Percentiles rank a stretch among this genome's conserved stretches.
Conservation (phyloP, 2,113 vertebrate species). For the Hypanus sabinus region DNA sequence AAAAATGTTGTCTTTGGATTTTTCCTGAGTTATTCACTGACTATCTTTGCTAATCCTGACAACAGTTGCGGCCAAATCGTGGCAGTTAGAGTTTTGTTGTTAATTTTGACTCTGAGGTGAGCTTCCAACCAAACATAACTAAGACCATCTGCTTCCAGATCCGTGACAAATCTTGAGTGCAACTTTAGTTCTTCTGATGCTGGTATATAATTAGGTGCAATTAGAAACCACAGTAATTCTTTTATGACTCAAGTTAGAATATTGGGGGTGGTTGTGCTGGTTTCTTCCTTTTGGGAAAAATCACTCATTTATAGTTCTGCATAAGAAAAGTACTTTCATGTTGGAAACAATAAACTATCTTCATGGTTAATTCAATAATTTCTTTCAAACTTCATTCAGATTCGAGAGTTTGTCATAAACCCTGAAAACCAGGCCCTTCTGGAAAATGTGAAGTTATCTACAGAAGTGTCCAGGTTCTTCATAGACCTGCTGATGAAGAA, state of each 20-base stretch:
- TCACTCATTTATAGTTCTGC: background rate
- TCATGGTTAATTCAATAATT: background rate
- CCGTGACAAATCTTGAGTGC: too few relatives aligned
- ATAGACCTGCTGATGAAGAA: background rate
- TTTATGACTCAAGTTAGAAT: background rate
- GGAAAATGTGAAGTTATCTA: background rate
- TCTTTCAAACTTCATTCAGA: constrained; percentile 28
- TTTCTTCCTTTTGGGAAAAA: background rate
- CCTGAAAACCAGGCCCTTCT: constrained; percentile 39
- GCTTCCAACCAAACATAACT: too few relatives aligned
- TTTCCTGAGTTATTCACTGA: too few relatives aligned
- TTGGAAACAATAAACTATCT: background rate
- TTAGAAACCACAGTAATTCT: background rate
- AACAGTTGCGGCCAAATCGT: too few relatives aligned
- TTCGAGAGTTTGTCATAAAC: constrained; percentile 38
- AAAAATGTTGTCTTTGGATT: too few relatives aligned
- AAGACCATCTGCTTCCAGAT: too few relatives aligned
- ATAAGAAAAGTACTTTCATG: background rate
- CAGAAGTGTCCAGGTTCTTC: constrained; percentile 37
- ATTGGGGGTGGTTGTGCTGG: background rate
- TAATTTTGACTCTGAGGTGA: too few relatives aligned
- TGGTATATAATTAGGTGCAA: background rate
- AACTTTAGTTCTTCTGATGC: too few relatives aligned
- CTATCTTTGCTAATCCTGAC: too few relatives aligned
- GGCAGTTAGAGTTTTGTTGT: too few relatives aligned